phyloP scores from a whole-genome alignment of 1,140 invertebrate genomes.

The Trialeurodes vaporariorum region DNA sequence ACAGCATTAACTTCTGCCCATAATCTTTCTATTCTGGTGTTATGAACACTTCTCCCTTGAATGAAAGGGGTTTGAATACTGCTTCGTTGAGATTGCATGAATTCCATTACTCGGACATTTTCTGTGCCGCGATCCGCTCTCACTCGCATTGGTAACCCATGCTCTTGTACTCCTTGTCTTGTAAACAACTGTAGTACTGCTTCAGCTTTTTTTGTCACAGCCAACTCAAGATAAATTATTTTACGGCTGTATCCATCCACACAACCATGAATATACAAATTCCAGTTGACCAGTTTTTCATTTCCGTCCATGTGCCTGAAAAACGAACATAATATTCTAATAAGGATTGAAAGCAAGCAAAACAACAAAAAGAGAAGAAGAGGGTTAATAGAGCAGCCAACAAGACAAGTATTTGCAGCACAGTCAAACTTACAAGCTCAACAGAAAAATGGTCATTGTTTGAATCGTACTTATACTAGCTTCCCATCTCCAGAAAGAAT shows the following conservation, averaged over 20 bases:
- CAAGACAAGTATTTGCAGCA: too few species aligned
- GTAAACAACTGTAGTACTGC: not conserved
- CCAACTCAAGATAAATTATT: not conserved
- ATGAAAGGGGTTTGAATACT: not conserved
- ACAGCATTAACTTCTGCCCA: not conserved
- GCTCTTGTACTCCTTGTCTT: not conserved
- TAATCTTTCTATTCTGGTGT: not conserved
- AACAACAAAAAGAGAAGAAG: too few species aligned
- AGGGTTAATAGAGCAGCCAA: too few species aligned
- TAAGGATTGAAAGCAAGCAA: too few species aligned
- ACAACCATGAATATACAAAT: not conserved
- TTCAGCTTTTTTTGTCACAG: not conserved
- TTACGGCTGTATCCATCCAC: not conserved
- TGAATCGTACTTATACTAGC: too few species aligned
- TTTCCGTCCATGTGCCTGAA: not conserved
- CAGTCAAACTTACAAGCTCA: too few species aligned
- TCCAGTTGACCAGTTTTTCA: not conserved
- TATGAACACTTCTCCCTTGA: not conserved
- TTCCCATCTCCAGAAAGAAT: too few species aligned
- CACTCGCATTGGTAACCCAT: not conserved
- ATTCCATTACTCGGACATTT: not conserved
- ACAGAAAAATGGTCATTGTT: too few species aligned
- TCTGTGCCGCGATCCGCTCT: not conserved
- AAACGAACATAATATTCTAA: constrained; percentile 5
- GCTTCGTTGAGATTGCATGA: not conserved